Percentiles rank a stretch among this genome's conserved stretches.
These are phyloP conservation scores for Pristionchus japonicus DNA, from an alignment of 2,888 invertebrate species.

Conservation along the genomic window DNA sequence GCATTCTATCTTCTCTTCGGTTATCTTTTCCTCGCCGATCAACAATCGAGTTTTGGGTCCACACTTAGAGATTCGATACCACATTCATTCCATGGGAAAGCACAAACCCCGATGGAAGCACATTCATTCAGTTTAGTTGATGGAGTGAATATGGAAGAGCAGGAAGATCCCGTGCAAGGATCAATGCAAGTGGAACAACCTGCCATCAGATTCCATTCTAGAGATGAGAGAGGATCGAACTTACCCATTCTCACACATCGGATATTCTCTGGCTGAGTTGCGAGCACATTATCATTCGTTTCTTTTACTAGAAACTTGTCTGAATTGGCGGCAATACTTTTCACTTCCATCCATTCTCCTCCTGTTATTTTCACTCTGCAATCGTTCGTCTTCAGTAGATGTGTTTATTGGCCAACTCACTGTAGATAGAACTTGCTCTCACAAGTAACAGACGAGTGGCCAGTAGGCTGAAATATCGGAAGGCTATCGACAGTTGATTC, in stretches of 20 bases:
- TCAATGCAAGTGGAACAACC: too few species aligned
- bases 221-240: background rate
- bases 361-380: background rate
- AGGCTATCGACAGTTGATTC: background rate
- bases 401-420: background rate
- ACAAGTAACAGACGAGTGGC: background rate
- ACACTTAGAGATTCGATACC: too few species aligned
- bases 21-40: too few species aligned
- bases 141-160: too few species aligned
- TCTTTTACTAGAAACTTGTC: background rate
- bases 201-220: background rate
- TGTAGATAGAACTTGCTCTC: background rate
- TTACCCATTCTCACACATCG: background rate
- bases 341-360: background rate
- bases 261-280: background rate
- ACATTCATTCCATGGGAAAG: too few species aligned
- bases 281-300: background rate
- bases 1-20: too few species aligned
- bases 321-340: background rate
- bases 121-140: too few species aligned
- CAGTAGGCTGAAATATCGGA: background rate
- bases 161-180: too few species aligned
- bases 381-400: background rate
- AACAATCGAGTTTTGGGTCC: too few species aligned
- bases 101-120: too few species aligned